A percentile compares a stretch with the other conserved stretches of the same genome.
Evolutionary conservation across 2,888 invertebrate species (phyloP).

Genomic region (Phalera bucephala): DNA sequence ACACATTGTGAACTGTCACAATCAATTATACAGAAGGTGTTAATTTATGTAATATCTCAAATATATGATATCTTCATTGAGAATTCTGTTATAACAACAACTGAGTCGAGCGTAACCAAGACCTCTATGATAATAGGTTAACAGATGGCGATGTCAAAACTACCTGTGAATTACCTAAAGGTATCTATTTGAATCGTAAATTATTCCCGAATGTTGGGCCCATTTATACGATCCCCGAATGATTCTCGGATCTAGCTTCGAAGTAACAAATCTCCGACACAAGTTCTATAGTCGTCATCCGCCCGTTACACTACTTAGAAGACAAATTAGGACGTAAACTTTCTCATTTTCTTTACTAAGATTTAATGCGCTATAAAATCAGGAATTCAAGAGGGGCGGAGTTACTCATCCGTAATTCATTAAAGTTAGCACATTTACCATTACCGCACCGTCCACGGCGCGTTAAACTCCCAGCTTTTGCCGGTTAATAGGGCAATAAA

Average conservation of each 20-base stretch:
- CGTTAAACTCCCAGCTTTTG: slow-evolving; percentile 60
- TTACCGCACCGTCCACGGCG: slow-evolving; percentile 59
- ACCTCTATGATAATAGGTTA: no score
- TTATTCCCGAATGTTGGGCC: not conserved
- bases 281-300: slow-evolving; percentile 8
- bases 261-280: slow-evolving; percentile 2
- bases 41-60: no score
- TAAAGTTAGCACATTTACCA: slow-evolving; percentile 71
- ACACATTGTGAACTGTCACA: no score
- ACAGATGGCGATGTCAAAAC: not conserved
- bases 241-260: not conserved
- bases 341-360: slow-evolving; percentile 62
- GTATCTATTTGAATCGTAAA: not conserved
- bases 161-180: slow-evolving; percentile 2
- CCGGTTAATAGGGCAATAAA: slow-evolving; percentile 73
- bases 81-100: no score
- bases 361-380: slow-evolving; percentile 71
- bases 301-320: slow-evolving; percentile 28
- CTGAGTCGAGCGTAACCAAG: no score
- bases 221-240: not conserved
- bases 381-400: slow-evolving; percentile 64
- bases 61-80: no score
- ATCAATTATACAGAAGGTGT: no score
- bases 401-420: slow-evolving; percentile 77
- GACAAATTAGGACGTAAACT: slow-evolving; percentile 55